These are phyloP conservation scores for Pyrocephalus nanus DNA, from an alignment of 2,797 vertebrate genomes.

Conservation along the genomic window DNA sequence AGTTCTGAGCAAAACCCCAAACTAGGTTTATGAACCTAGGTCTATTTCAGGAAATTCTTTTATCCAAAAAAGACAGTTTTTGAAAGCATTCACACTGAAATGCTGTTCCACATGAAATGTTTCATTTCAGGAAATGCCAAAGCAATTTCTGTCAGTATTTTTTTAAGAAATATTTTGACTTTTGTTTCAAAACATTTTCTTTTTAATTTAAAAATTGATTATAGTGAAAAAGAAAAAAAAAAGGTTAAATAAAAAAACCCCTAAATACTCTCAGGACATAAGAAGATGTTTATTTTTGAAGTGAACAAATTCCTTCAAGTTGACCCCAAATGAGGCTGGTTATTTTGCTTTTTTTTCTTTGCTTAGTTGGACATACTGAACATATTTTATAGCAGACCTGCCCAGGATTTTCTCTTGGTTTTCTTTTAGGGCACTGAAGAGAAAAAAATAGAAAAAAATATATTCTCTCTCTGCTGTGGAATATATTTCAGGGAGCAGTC, in stretches of 20 bases:
- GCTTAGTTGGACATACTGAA: background rate
- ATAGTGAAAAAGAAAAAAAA: background rate
- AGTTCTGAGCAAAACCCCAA: background rate
- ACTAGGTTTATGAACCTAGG: background rate
- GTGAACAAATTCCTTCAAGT: background rate
- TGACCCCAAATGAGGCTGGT: background rate
- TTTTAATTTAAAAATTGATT: background rate
- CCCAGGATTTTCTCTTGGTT: background rate
- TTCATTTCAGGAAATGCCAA: conserved; percentile 32
- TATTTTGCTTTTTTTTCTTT: background rate
- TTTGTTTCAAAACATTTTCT: background rate
- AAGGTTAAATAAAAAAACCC: background rate
- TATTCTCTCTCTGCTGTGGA: background rate
- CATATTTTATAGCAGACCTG: background rate
- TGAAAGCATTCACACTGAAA: background rate
- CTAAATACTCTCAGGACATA: background rate
- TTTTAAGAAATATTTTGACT: conserved; percentile 23
- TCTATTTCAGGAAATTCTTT: background rate
- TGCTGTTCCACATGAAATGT: background rate
- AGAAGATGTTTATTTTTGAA: background rate
- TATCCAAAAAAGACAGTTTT: background rate
- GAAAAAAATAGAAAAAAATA: background rate
- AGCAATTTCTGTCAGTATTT: background rate
- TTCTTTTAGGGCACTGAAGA: background rate
- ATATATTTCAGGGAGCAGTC: background rate